Evolutionary conservation across 1,140 invertebrate species (phyloP).

Genomic region (Kradibia gibbosae): DNA sequence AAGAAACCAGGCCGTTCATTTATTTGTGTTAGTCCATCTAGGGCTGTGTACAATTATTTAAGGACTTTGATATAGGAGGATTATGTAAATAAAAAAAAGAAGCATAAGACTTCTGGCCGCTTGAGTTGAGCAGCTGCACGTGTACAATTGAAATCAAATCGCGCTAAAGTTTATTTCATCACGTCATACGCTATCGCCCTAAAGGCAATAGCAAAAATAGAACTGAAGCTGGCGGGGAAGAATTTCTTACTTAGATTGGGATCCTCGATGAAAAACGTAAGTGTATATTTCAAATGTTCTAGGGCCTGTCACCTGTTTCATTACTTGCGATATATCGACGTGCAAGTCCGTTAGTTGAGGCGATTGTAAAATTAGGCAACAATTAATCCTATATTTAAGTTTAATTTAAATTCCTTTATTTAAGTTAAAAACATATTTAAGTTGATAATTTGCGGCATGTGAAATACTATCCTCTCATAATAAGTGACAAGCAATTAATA

Average conservation of each 20-base stretch:
- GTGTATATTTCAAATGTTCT: not conserved
- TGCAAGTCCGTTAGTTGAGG: not conserved
- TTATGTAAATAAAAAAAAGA: slow-evolving; percentile 43
- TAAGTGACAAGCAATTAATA: too few relatives aligned
- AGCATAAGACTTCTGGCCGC: not conserved
- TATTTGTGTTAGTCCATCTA: not conserved
- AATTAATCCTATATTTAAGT: slow-evolving; percentile 20
- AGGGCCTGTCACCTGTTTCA: not conserved
- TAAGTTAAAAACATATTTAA: too few relatives aligned
- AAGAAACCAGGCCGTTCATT: slow-evolving; percentile 36
- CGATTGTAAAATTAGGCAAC: not conserved
- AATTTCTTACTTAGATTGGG: not conserved
- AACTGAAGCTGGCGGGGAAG: not conserved
- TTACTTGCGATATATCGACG: not conserved
- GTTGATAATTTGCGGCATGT: too few relatives aligned
- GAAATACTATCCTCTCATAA: too few relatives aligned
- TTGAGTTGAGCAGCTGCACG: not conserved
- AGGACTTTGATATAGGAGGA: slow-evolving; percentile 19
- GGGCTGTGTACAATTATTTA: not conserved
- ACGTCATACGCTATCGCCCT: not conserved
- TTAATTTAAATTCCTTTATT: too few relatives aligned
- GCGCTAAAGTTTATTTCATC: slow-evolving; percentile 28
- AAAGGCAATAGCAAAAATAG: not conserved
- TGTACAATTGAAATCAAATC: slow-evolving; percentile 16
- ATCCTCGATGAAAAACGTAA: not conserved